A percentile compares a stretch with the other conserved stretches of the same genome.
These are phyloP conservation scores for Bufotes viridis DNA, from an alignment of 2,797 vertebrate species.

Conservation along the genomic window DNA sequence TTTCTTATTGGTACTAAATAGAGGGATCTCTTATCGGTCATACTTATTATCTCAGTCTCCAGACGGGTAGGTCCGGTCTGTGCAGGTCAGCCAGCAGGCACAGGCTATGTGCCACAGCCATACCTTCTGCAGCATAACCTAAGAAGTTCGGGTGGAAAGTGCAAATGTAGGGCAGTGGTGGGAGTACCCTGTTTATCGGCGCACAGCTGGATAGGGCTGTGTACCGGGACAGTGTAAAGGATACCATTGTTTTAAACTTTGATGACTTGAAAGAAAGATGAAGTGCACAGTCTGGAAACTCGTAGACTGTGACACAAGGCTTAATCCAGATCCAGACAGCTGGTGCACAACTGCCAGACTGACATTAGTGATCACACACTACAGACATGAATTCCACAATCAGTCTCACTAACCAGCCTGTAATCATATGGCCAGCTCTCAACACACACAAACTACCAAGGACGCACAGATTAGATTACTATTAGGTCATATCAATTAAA, in stretches of 20 bases:
- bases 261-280: slow-evolving; percentile 15
- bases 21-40: background rate
- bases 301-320: slow-evolving; percentile 38
- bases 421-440: background rate
- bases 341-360: slow-evolving; percentile 33
- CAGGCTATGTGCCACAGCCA: background rate
- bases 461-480: background rate
- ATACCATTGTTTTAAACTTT: background rate
- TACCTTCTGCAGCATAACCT: background rate
- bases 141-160: background rate
- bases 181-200: background rate
- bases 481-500: no score
- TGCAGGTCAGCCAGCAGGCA: background rate
- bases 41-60: background rate
- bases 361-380: slow-evolving; percentile 1
- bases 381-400: slow-evolving; percentile 16
- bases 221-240: background rate
- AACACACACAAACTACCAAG: background rate
- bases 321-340: slow-evolving; percentile 47
- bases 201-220: background rate
- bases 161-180: no score
- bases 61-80: background rate
- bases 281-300: slow-evolving; percentile 27
- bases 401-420: slow-evolving; percentile 8
- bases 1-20: background rate